Conservation (phyloP, 2,797 vertebrate species). For the Halcyon badia region DNA sequence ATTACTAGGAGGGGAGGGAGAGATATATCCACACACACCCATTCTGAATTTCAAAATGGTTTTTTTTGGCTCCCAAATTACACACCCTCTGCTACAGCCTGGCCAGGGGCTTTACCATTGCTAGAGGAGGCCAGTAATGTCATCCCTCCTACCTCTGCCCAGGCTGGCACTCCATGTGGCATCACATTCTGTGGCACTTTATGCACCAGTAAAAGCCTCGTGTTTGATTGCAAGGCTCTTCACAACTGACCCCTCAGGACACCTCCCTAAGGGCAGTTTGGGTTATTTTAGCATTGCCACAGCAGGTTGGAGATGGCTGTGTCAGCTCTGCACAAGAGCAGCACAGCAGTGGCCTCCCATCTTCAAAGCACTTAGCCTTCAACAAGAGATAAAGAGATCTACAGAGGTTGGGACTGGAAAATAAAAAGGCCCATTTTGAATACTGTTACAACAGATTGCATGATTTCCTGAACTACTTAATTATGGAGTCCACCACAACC, state of each 20-base stretch:
- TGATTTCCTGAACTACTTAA: neutral
- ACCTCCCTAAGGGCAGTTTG: neutral
- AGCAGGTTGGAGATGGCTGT: neutral
- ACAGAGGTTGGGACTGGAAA: neutral
- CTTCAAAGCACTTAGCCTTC: neutral
- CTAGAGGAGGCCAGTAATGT: neutral
- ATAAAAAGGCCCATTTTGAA: neutral
- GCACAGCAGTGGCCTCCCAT: neutral
- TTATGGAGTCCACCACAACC: rapidly evolving
- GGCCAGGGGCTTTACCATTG: neutral
- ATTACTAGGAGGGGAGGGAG: neutral
- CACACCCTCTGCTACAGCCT: neutral
- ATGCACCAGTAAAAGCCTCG: neutral
- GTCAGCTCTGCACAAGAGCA: neutral
- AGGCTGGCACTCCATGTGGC: neutral
- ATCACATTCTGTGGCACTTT: neutral
- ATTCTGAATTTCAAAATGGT: neutral
- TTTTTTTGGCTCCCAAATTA: neutral
- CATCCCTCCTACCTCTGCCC: neutral
- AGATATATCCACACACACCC: neutral
- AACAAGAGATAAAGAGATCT: neutral
- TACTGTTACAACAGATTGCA: neutral
- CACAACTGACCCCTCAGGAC: neutral
- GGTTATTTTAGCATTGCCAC: neutral
- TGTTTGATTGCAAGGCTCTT: neutral